A percentile compares a stretch with the other conserved stretches of the same genome.
Conservation (phyloP, 1,140 invertebrate species). For the Himalopsyche phryganea region DNA sequence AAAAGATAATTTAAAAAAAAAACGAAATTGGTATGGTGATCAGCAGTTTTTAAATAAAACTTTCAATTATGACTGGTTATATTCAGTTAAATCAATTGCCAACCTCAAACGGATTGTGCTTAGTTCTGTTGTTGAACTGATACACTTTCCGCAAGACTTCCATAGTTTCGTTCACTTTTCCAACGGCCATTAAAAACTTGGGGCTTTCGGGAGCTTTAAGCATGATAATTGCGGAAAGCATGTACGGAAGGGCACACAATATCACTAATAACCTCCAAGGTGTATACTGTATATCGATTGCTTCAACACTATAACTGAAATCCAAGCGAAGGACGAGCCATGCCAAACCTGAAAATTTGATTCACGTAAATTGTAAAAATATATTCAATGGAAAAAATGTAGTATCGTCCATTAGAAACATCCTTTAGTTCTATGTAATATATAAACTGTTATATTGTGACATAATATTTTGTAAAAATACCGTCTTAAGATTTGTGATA, state of each 20-base stretch:
- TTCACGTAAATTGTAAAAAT: no score
- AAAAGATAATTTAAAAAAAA: no score
- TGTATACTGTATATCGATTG: constrained; percentile 42
- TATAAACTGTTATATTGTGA: no score
- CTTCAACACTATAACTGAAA: constrained; percentile 35
- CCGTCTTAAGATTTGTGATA: no score
- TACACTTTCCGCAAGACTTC: constrained; percentile 55
- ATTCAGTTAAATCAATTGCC: no score
- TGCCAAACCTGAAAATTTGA: constrained; percentile 46
- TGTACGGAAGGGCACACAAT: constrained; percentile 47
- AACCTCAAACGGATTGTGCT: constrained; percentile 20
- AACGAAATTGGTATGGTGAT: no score
- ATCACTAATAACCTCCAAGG: constrained; percentile 61
- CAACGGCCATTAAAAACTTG: constrained; percentile 61
- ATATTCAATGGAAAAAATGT: no score
- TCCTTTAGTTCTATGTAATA: no score
- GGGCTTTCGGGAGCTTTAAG: constrained; percentile 65
- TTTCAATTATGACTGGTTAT: no score
- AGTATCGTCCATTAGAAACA: no score
- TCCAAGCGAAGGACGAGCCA: constrained; percentile 54
- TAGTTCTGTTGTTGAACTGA: constrained; percentile 49
- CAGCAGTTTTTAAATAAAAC: no score
- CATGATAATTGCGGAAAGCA: constrained; percentile 49
- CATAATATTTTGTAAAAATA: no score
- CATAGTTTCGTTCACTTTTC: constrained; percentile 53